Evolutionary conservation across 1,140 invertebrate genomes (phyloP).

Genomic region (Cyclina sinensis): DNA sequence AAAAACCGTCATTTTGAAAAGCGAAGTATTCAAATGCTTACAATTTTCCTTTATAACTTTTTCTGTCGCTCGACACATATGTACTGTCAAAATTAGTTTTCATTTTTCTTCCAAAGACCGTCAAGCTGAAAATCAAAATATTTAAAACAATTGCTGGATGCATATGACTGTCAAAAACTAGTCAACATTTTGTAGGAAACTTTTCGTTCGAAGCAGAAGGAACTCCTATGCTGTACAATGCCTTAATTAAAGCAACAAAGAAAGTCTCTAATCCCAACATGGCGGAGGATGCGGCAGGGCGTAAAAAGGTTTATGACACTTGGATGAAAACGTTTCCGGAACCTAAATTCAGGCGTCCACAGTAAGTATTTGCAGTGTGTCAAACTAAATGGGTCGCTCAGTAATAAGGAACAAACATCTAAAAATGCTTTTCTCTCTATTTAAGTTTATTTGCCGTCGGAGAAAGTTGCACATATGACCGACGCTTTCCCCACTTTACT

Average conservation of each 20-base stretch:
- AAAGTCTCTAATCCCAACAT: constrained; percentile 83
- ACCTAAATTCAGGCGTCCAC: constrained; percentile 31
- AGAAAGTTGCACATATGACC: too few relatives aligned
- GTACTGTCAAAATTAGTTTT: neutral
- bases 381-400: too few relatives aligned
- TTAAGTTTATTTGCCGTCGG: too few relatives aligned
- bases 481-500: too few relatives aligned
- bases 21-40: too few relatives aligned
- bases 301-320: constrained; percentile 84
- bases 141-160: too few relatives aligned
- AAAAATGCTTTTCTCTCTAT: too few relatives aligned
- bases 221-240: constrained; percentile 72
- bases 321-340: constrained; percentile 69
- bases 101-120: neutral
- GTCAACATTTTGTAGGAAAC: constrained; percentile 76
- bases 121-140: neutral
- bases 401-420: too few relatives aligned
- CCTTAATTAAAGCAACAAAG: constrained; percentile 69
- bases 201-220: constrained; percentile 64
- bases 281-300: constrained; percentile 74
- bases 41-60: too few relatives aligned
- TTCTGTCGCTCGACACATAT: neutral
- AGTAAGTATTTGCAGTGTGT: too few relatives aligned
- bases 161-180: too few relatives aligned
- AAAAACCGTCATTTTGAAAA: too few relatives aligned